Evolutionary conservation across 2,888 invertebrate genomes (phyloP).

Genomic region (Calameuta idolon): DNA sequence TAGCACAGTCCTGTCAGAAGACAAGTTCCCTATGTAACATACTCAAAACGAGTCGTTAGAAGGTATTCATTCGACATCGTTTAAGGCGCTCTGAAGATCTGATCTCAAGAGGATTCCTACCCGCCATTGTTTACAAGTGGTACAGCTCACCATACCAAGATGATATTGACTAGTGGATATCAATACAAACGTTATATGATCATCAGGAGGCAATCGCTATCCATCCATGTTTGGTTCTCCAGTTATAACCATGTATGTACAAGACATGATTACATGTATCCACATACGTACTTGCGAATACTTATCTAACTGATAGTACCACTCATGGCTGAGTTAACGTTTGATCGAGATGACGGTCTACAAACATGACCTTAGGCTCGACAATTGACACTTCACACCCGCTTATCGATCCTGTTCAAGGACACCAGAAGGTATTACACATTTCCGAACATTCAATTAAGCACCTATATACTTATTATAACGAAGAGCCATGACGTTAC

Average conservation of each 20-base stretch:
- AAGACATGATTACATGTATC: neutral
- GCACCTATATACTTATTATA: neutral
- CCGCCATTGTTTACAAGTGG: slow-evolving; percentile 5
- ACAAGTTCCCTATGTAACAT: neutral
- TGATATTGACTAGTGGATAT: neutral
- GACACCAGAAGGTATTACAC: neutral
- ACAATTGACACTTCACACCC: neutral
- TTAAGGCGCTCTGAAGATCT: slow-evolving; percentile 21
- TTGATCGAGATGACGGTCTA: neutral
- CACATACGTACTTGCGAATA: neutral
- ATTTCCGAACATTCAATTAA: neutral
- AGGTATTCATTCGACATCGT: slow-evolving; percentile 41
- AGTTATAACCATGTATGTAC: neutral
- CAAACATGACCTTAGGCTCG: neutral
- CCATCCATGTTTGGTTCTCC: neutral
- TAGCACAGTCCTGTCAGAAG: slow-evolving; percentile 6
- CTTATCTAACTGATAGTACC: neutral
- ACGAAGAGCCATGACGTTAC: neutral
- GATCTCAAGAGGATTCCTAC: slow-evolving; percentile 19
- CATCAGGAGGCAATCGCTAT: neutral
- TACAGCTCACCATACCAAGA: neutral
- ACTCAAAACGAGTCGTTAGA: slow-evolving; percentile 43
- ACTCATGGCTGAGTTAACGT: neutral
- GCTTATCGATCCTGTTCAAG: neutral
- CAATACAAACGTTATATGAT: neutral